Evolutionary conservation across 2,888 invertebrate genomes (phyloP), one percentile per base, ranked within the genome.

Genomic region (Parnassius glacialis): DNA sequence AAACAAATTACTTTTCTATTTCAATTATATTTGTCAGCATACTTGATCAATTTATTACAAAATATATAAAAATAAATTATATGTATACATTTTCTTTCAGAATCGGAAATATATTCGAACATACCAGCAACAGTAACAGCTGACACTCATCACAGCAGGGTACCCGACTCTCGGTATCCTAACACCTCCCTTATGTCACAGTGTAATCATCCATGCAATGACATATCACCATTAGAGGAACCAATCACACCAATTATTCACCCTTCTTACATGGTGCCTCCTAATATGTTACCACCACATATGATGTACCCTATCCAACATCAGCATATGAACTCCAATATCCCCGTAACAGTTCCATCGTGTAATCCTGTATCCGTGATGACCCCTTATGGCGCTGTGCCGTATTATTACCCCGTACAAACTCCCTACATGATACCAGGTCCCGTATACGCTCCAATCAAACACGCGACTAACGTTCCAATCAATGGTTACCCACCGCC

Each of bases 401-500:
- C 90, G 0, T 91, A 85, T 67, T 92, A 88, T 74, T 89, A 87
- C 70, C 91, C 91, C 0, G 82, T 92, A 10, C 87, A 89, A 65
- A 74, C 86, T 1, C 92, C 91, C 0, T 92, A 92, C 66, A 85
- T 92, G 85, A 80, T 92, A 48, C 92, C 90, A 0, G 85, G 89
- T 0, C 87, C 90, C 0, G 82, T 90, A 0, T 92, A 88, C 67
- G 84, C 88, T 0, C 84, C 89, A 0, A 84, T 92, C 54, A 90
- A 90, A 75, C 91, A 92, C 51, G 92, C 91, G 0, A 80, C 83
- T 1, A 89, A 83, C 10, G 79, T 92, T 0, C 86, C 91, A 0
- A 73, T 92, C 0, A 93, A 93, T 65, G 93, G 92, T 0, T 92
- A 87, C 72, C 89, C 89, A 0, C 89, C 89, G 0, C 78, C 87